Evolutionary conservation across 2,888 invertebrate genomes (phyloP), one percentile per base, ranked within the genome.

Genomic region (Drosophila formosana): DNA sequence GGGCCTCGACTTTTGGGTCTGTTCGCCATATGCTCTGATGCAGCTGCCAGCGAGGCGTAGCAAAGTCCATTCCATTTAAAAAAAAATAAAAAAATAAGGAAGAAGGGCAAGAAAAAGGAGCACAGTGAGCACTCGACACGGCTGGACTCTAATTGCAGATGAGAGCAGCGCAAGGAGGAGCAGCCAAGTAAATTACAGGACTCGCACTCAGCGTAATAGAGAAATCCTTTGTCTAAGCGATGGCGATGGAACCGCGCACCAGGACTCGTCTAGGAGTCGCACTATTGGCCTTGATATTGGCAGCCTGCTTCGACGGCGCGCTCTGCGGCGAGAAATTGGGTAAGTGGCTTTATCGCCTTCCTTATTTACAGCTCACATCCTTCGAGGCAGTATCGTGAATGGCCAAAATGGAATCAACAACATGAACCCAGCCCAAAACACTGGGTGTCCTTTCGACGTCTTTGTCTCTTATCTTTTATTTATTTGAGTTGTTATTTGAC

Each of bases 321-420:
- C 75, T 88, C 47, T 87, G 90, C 73, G 90, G 90, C 79, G 90
- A 90, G 69, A 90, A 90, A 88, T 82, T 90, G 79, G 90, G 90
- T 90, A 84, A 90, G 90, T 90, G 62, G 72, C 81, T 80, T 75
- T 81, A 77, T 81, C 71, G 67, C 66, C 66, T 68, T 71, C 51
- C 67, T 79, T 82, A 82, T 82, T 82, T 76, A 82, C 67, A 74
- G 72, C 78, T 82, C 77, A 75, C 83, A 75, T 81, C 75, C 37
- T 37, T 37, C n/a, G 43, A 5, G 2, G 34, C n/a, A 28, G 61
- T 46, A 63, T 60, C 57, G 77, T 60, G 61, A 62, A 56, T 60
- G 63, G 63, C 34, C 61, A 30, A 50, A 76, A 66, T 63, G 46
- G 57, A 61, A 61, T 55, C 67, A 62, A 50, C 49, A 66, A 39